A percentile compares a stretch with the other conserved stretches of the same genome.
Conservation (phyloP, 2,113 vertebrate genomes). For the Cheilinus undulatus region DNA sequence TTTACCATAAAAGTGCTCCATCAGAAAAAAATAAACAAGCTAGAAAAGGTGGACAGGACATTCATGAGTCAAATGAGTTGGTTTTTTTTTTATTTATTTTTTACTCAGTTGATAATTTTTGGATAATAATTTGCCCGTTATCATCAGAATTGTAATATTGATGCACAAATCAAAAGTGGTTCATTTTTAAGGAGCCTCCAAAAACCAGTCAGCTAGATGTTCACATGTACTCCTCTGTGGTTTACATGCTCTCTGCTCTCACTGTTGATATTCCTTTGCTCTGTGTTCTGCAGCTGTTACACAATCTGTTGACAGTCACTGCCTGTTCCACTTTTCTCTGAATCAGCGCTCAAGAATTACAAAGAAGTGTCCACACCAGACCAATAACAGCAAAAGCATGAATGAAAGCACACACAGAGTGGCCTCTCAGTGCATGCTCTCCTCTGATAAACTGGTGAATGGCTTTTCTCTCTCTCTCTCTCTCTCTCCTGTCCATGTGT, state of each 20-base stretch:
- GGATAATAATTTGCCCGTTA: too few species aligned
- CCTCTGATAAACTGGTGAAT: constrained; percentile 5
- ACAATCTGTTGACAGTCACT: constrained; percentile 28
- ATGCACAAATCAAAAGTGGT: too few species aligned
- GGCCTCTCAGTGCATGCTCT: neutral
- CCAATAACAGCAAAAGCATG: neutral
- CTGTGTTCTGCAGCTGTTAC: constrained; percentile 33
- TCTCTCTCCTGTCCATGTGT: constrained; percentile 1
- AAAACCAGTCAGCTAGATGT: neutral
- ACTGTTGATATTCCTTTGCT: neutral
- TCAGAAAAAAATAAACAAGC: neutral
- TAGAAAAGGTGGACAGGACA: neutral
- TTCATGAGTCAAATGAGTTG: too few species aligned
- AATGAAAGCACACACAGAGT: constrained; percentile 1
- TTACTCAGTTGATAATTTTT: too few species aligned
- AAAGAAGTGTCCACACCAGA: neutral
- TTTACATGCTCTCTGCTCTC: neutral
- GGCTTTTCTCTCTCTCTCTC: neutral
- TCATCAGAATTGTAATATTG: too few species aligned
- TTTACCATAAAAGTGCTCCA: neutral
- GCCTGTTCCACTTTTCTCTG: constrained; percentile 23
- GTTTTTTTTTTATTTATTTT: too few species aligned
- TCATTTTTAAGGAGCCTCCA: neutral
- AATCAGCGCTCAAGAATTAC: constrained; percentile 6
- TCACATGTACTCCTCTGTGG: neutral